These are phyloP conservation scores for Galemys pyrenaicus DNA, from an alignment of 2,113 vertebrate genomes.

Conservation along the genomic window DNA sequence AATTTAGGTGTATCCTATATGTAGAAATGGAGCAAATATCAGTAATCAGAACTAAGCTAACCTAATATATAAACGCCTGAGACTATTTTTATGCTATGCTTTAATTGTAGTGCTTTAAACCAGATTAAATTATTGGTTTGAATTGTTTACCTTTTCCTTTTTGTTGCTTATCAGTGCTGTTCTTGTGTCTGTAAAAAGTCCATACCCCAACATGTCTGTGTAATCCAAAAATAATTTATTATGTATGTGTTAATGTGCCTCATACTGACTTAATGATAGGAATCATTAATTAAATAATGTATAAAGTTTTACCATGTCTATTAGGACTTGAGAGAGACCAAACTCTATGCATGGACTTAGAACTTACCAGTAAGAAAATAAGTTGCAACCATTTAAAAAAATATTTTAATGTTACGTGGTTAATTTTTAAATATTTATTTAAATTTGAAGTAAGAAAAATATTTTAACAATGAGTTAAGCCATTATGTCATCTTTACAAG, in stretches of 20 bases:
- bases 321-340: not conserved
- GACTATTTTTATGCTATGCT: not conserved
- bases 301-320: not conserved
- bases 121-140: slow-evolving; percentile 4
- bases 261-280: not conserved
- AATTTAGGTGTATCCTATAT: not conserved
- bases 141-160: slow-evolving; percentile 3
- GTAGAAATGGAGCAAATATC: not conserved
- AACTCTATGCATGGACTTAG: not conserved
- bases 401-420: not conserved
- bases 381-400: not conserved
- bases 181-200: not conserved
- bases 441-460: slow-evolving; percentile 26
- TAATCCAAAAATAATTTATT: slow-evolving; percentile 33
- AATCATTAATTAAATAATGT: not conserved
- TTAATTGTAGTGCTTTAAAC: not conserved
- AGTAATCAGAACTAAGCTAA: not conserved
- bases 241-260: not conserved
- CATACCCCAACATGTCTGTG: not conserved
- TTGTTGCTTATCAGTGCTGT: not conserved
- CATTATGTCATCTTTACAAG: not conserved
- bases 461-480: not conserved
- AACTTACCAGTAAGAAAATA: slow-evolving; percentile 25
- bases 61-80: not conserved
- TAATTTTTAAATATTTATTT: not conserved